These are phyloP conservation scores for Thymallus thymallus DNA, from an alignment of 2,113 vertebrate genomes.

Conservation along the genomic window DNA sequence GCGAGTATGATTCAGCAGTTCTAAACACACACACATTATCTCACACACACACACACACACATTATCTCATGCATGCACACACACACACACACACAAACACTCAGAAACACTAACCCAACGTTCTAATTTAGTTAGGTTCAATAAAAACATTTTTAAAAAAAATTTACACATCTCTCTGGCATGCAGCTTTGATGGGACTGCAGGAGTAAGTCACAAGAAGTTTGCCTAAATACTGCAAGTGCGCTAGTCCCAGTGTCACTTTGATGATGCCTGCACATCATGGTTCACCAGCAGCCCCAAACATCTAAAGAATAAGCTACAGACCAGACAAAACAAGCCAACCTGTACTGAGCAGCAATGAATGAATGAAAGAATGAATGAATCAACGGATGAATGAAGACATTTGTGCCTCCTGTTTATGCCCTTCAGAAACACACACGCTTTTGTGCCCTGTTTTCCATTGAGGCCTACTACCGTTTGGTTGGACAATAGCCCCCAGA, in stretches of 20 bases:
- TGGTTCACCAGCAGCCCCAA: too few relatives aligned
- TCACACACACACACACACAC: constrained; percentile 13
- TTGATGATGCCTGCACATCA: too few relatives aligned
- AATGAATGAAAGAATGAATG: constrained; percentile 36
- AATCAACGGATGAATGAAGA: constrained; percentile 2
- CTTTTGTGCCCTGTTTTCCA: constrained; percentile 8
- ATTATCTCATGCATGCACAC: not conserved
- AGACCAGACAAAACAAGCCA: too few relatives aligned
- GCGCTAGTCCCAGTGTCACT: not conserved
- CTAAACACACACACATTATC: too few relatives aligned
- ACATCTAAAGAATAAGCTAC: too few relatives aligned
- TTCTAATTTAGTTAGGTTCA: too few relatives aligned
- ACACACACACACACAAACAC: constrained; percentile 22
- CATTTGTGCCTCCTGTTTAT: constrained; percentile 8
- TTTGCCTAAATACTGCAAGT: not conserved
- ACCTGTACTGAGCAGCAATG: constrained; percentile 21
- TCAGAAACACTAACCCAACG: not conserved
- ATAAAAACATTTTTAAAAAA: too few relatives aligned
- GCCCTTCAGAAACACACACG: constrained; percentile 5
- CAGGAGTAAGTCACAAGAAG: constrained; percentile 46
- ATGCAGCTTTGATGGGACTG: constrained; percentile 39
- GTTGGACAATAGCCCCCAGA: not conserved
- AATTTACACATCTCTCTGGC: constrained; percentile 39
- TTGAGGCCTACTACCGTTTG: not conserved
- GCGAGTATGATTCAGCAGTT: not conserved